Conservation (phyloP, 2,113 vertebrate genomes). For the Coreoperca whiteheadi region DNA sequence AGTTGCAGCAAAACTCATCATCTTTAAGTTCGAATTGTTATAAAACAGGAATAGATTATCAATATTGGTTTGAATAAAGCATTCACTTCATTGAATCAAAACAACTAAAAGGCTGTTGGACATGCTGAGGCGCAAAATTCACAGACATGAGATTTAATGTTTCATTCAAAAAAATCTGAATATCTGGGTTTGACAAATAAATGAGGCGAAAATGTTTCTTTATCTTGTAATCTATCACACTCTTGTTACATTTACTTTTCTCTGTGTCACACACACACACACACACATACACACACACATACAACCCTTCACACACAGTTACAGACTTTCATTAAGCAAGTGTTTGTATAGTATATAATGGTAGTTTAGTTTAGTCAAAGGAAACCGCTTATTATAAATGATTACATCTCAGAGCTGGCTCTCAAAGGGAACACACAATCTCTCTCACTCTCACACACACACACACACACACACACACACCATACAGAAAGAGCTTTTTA, state of each 20-base stretch:
- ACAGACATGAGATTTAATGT: not conserved
- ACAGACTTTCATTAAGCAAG: slow-evolving; percentile 71
- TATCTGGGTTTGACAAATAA: not conserved
- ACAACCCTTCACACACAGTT: slow-evolving; percentile 3
- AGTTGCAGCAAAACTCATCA: not conserved
- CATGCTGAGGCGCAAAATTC: not conserved
- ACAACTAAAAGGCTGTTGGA: not conserved
- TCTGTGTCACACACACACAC: slow-evolving; percentile 2
- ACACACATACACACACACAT: not conserved
- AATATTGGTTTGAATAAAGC: not conserved
- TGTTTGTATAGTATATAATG: slow-evolving; percentile 72
- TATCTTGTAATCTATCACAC: slow-evolving; percentile 4
- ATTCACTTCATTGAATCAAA: not conserved
- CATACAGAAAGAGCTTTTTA: slow-evolving; percentile 43
- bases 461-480: slow-evolving; percentile 18
- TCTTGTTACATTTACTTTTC: slow-evolving; percentile 1
- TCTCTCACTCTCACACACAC: slow-evolving; percentile 26
- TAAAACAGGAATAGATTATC: not conserved
- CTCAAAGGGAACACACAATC: slow-evolving; percentile 53
- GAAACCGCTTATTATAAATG: slow-evolving; percentile 76
- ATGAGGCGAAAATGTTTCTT: not conserved
- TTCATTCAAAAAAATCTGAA: not conserved
- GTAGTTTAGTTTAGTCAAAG: slow-evolving; percentile 70
- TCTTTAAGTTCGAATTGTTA: not conserved
- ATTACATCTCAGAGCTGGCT: slow-evolving; percentile 68